These are phyloP conservation scores for Cinclus cinclus DNA, from an alignment of 2,113 vertebrate species.

Conservation along the genomic window DNA sequence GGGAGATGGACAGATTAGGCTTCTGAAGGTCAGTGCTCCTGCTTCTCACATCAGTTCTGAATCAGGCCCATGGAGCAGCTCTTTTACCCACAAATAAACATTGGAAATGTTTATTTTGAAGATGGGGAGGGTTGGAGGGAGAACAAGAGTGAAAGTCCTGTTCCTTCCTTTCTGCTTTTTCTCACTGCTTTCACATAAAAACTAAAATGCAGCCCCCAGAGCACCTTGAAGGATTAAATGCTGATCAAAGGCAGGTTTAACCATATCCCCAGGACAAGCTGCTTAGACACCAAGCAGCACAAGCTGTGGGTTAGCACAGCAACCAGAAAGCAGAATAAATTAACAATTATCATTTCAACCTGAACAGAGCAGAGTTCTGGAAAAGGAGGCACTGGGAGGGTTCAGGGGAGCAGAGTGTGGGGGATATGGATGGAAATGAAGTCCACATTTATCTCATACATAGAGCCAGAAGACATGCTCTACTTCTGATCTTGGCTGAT, in stretches of 20 bases:
- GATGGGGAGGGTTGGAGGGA: not conserved
- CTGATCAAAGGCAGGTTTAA: constrained; percentile 85
- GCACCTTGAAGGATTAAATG: constrained; percentile 79
- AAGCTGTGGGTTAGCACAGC: constrained; percentile 55
- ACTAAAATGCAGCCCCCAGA: constrained; percentile 65
- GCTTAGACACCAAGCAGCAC: constrained; percentile 73
- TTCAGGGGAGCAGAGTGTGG: not conserved
- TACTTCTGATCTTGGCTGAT: constrained; percentile 44
- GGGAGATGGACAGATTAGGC: not conserved
- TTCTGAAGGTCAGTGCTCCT: not conserved
- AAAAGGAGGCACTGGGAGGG: not conserved
- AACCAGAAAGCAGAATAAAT: constrained; percentile 71
- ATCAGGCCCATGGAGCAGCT: not conserved
- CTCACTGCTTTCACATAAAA: constrained; percentile 69
- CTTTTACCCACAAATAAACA: not conserved
- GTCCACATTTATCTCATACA: not conserved
- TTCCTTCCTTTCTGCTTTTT: constrained; percentile 45
- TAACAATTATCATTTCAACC: constrained; percentile 65
- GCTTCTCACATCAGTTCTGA: not conserved
- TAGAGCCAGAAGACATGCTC: not conserved
- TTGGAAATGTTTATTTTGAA: not conserved
- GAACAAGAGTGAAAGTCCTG: not conserved
- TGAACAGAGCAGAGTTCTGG: constrained; percentile 17
- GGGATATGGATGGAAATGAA: constrained; percentile 1
- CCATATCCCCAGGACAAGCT: constrained; percentile 77